Percentiles rank a stretch among this genome's conserved stretches.
These are phyloP conservation scores for Oreohelix idahoensis DNA, from an alignment of 1,140 invertebrate genomes.

Conservation along the genomic window DNA sequence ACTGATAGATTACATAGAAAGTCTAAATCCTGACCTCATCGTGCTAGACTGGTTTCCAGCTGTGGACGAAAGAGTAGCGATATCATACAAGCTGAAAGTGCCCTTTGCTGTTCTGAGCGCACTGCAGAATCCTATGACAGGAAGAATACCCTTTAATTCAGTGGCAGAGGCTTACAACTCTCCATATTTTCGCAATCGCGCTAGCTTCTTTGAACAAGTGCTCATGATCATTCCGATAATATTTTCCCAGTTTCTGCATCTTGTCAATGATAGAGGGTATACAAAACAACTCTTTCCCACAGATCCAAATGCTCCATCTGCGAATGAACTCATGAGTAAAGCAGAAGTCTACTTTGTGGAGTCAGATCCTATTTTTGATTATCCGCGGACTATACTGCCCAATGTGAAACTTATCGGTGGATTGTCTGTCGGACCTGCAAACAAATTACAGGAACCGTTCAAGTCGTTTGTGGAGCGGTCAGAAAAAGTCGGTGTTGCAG, in stretches of 20 bases:
- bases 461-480: constrained; percentile 37
- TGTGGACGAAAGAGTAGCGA: constrained; percentile 7
- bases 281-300: constrained; percentile 4
- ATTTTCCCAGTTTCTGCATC: background rate
- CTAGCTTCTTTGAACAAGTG: constrained; percentile 25
- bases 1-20: background rate
- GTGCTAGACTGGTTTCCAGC: constrained; percentile 35
- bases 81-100: constrained; percentile 37
- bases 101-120: constrained; percentile 33
- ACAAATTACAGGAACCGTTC: constrained; percentile 25
- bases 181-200: constrained; percentile 6
- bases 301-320: background rate
- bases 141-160: background rate
- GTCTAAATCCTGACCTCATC: constrained; percentile 12
- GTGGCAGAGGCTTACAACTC: background rate
- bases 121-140: background rate
- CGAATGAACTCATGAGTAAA: background rate
- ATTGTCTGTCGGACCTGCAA: constrained; percentile 33
- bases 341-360: constrained; percentile 47
- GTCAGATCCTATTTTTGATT: constrained; percentile 48
- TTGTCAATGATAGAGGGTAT: background rate
- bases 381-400: constrained; percentile 45
- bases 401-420: constrained; percentile 53
- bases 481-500: constrained; percentile 37
- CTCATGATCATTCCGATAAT: background rate